A percentile compares a stretch with the other conserved stretches of the same genome.
phyloP scores from a whole-genome alignment of 1,140 invertebrate species.

The Steinernema khuongi region DNA sequence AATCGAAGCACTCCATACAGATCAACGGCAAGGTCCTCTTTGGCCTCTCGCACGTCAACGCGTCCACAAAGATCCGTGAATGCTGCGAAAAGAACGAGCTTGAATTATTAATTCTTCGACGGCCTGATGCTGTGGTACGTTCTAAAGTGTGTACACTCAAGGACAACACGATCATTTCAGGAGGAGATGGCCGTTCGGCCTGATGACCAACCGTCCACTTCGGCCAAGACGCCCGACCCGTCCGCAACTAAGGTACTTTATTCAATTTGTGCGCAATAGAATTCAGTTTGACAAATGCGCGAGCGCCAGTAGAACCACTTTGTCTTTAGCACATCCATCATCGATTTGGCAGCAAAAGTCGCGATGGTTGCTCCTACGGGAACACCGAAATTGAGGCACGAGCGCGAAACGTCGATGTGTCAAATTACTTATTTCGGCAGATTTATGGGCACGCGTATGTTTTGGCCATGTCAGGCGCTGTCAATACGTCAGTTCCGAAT shows the following conservation, averaged over 20 bases:
- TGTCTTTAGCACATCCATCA: constrained; percentile 9
- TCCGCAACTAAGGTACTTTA: neutral
- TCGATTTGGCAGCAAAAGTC: neutral
- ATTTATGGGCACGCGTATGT: too few species aligned
- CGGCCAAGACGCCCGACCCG: neutral
- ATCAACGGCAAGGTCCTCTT: constrained; percentile 55
- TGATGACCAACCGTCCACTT: neutral
- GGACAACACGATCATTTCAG: too few species aligned
- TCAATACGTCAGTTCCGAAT: too few species aligned
- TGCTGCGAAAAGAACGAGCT: constrained; percentile 51
- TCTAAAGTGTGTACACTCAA: too few species aligned
- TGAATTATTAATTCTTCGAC: constrained; percentile 46
- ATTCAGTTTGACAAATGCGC: constrained; percentile 13
- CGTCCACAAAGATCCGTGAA: constrained; percentile 51
- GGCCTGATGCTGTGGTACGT: constrained; percentile 28
- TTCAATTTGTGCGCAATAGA: constrained; percentile 7
- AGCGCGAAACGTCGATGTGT: too few species aligned
- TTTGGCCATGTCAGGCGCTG: too few species aligned
- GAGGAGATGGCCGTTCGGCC: constrained; percentile 1
- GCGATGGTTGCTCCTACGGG: neutral
- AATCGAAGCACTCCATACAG: constrained; percentile 28
- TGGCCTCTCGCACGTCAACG: constrained; percentile 49
- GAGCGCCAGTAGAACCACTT: neutral
- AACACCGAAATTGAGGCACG: too few species aligned
- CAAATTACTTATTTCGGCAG: too few species aligned